Percentiles rank a stretch among this genome's conserved stretches.
Conservation (phyloP, 2,113 vertebrate species). For the Microcebus jonahi region DNA sequence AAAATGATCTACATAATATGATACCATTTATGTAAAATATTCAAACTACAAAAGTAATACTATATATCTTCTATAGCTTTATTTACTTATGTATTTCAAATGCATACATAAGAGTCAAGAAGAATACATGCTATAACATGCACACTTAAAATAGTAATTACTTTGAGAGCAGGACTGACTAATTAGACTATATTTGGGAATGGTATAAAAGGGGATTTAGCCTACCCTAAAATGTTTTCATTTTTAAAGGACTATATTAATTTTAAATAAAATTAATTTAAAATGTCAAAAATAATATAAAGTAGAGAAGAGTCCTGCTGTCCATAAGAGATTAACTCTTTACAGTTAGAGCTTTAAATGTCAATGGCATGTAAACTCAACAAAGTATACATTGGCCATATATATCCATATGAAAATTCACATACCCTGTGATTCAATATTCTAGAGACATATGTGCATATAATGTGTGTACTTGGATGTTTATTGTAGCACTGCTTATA, state of each 20-base stretch:
- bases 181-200: not conserved
- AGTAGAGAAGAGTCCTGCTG: not conserved
- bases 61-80: not conserved
- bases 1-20: not conserved
- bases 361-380: not conserved
- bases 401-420: not conserved
- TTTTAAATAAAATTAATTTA: conserved; percentile 13
- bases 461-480: not conserved
- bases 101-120: not conserved
- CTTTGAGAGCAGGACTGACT: not conserved
- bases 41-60: not conserved
- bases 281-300: conserved; percentile 21
- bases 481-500: not conserved
- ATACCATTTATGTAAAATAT: not conserved
- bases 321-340: not conserved
- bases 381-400: not conserved
- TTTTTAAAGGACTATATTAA: conserved; percentile 8
- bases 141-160: not conserved
- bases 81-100: not conserved
- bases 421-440: not conserved
- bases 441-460: not conserved
- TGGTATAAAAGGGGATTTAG: not conserved
- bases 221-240: not conserved
- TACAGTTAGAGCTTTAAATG: not conserved
- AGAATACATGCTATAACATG: not conserved